phyloP scores from a whole-genome alignment of 2,888 invertebrate species.

The Trichogramma dendrolimi region DNA sequence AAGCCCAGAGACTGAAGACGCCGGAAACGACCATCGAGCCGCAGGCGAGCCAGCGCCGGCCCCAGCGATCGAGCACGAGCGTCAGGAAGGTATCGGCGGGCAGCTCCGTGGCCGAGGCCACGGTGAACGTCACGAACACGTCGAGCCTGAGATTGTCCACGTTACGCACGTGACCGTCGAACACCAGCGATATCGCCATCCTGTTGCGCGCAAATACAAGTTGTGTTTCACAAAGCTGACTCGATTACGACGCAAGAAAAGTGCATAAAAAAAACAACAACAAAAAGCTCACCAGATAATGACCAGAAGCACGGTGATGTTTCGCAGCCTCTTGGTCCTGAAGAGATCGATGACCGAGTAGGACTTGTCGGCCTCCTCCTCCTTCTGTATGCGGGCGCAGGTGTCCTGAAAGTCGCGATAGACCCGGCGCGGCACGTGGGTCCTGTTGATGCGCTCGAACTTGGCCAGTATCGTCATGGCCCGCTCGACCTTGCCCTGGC shows the following conservation, averaged over 20 bases:
- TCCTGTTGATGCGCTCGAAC: slow-evolving; percentile 75
- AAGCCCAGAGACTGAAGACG: slow-evolving; percentile 73
- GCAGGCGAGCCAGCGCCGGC: slow-evolving; percentile 79
- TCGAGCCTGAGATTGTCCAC: slow-evolving; percentile 78
- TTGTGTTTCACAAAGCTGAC: neutral
- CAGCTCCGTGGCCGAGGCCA: slow-evolving; percentile 77
- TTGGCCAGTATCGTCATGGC: slow-evolving; percentile 74
- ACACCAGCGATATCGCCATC: slow-evolving; percentile 83
- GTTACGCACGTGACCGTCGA: slow-evolving; percentile 84
- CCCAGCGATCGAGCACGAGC: slow-evolving; percentile 73
- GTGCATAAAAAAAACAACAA: too few species aligned
- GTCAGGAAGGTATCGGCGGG: slow-evolving; percentile 81
- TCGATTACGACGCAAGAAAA: neutral
- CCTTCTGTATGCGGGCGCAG: slow-evolving; percentile 65
- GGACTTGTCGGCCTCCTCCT: slow-evolving; percentile 65
- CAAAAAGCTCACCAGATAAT: slow-evolving; percentile 64
- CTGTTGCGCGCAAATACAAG: slow-evolving; percentile 36
- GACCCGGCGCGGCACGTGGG: slow-evolving; percentile 68
- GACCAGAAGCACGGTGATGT: slow-evolving; percentile 73
- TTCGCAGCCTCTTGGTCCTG: slow-evolving; percentile 70
- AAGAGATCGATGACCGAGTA: slow-evolving; percentile 81
- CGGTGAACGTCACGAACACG: slow-evolving; percentile 80
- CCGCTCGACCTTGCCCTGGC: slow-evolving; percentile 77
- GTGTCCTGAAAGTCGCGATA: slow-evolving; percentile 63
- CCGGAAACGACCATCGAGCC: slow-evolving; percentile 78